Conservation (phyloP, 2,888 invertebrate genomes). For the Oxytorus armatus region DNA sequence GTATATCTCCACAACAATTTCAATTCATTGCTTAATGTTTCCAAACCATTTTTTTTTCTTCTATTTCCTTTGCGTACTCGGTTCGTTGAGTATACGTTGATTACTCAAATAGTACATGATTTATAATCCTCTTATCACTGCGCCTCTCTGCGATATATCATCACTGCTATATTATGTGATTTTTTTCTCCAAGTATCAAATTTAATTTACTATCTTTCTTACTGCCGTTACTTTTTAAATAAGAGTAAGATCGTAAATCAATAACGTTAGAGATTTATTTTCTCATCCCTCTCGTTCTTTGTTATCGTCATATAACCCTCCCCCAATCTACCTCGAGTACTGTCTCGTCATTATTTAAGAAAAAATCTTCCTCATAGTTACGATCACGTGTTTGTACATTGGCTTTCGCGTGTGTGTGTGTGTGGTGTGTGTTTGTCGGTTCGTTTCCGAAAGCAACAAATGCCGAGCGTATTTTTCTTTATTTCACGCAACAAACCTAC, state of each 20-base stretch:
- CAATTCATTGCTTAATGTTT: not conserved
- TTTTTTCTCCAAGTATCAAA: not conserved
- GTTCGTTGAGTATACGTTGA: conserved; percentile 61
- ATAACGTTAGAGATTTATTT: not conserved
- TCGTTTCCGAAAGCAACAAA: conserved; percentile 27
- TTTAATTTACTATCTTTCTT: not conserved
- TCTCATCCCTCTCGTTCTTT: conserved; percentile 31
- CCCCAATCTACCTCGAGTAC: not conserved
- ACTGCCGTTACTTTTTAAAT: not conserved
- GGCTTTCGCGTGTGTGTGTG: conserved; percentile 35
- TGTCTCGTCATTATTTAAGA: conserved; percentile 8
- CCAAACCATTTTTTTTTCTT: not conserved
- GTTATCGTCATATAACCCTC: conserved; percentile 20
- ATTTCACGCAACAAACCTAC: not conserved
- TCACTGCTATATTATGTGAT: conserved; percentile 3
- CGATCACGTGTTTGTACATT: conserved; percentile 36
- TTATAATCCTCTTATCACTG: conserved; percentile 4
- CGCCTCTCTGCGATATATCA: not conserved
- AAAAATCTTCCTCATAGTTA: conserved; percentile 1
- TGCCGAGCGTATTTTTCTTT: conserved; percentile 1
- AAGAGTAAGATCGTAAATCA: not conserved
- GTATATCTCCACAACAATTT: conserved; percentile 1
- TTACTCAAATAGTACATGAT: conserved; percentile 32
- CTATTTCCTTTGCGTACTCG: conserved; percentile 56
- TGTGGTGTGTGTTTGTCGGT: conserved; percentile 32